Evolutionary conservation across 2,113 vertebrate species (phyloP).

Genomic region (Hylia prasina): DNA sequence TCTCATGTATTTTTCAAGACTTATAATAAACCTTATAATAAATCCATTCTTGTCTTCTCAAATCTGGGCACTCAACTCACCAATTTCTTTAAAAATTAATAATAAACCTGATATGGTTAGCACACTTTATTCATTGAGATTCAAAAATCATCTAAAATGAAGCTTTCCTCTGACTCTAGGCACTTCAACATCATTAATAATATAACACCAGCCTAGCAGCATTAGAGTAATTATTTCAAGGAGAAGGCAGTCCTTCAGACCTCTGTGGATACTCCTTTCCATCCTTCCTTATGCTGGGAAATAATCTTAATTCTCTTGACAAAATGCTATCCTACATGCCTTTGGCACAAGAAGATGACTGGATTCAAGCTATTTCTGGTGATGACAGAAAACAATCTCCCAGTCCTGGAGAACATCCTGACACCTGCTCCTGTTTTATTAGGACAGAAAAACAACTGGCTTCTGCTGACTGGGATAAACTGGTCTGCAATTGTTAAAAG

Average conservation of each 20-base stretch:
- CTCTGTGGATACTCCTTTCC: not conserved
- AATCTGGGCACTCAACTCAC: not conserved
- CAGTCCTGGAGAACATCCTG: not conserved
- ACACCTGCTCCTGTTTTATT: not conserved
- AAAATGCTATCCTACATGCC: not conserved
- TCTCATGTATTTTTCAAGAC: not conserved
- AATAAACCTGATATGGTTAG: not conserved
- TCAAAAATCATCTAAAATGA: not conserved
- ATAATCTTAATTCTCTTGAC: not conserved
- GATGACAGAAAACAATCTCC: not conserved
- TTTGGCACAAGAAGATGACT: not conserved
- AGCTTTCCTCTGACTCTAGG: not conserved
- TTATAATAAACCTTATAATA: not conserved
- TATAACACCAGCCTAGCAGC: not conserved
- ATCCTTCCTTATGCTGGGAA: not conserved
- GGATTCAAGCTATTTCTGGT: not conserved
- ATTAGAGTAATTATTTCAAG: not conserved
- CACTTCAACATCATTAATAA: not conserved
- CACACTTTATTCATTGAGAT: not conserved
- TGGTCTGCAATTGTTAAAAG: not conserved
- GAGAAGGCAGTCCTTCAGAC: not conserved
- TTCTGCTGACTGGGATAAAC: not conserved
- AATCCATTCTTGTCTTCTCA: not conserved
- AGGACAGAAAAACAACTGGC: not conserved
- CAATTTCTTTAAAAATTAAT: not conserved